These are phyloP conservation scores for Alexandromys fortis DNA, from an alignment of 2,113 vertebrate species.

Conservation along the genomic window DNA sequence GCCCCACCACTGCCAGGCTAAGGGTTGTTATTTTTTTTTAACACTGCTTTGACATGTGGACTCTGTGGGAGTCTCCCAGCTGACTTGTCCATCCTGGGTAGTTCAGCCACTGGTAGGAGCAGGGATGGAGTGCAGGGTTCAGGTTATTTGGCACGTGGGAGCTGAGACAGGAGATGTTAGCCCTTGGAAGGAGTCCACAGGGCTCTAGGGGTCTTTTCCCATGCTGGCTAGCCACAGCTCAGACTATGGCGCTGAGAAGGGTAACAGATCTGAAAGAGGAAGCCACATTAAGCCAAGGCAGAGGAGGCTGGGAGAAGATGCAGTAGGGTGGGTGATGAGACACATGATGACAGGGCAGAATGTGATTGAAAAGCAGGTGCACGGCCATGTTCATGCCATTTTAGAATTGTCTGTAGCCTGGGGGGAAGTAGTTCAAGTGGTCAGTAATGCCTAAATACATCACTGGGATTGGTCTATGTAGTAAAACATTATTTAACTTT, in stretches of 20 bases:
- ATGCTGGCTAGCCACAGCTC: not conserved
- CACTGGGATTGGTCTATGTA: accelerated
- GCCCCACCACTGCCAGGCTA: not conserved
- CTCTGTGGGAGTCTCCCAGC: not conserved
- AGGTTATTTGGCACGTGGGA: not conserved
- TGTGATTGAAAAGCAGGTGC: not conserved
- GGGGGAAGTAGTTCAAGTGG: not conserved
- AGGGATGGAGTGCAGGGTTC: accelerated
- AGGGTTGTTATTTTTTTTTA: not conserved
- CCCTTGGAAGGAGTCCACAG: accelerated
- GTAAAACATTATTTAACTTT: not conserved
- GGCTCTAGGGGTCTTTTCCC: not conserved
- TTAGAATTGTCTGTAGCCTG: not conserved
- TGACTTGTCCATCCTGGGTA: too few species aligned
- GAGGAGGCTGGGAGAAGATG: not conserved
- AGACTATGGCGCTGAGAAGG: not conserved
- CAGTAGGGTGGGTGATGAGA: not conserved
- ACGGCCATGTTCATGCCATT: not conserved
- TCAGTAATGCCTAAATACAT: not conserved
- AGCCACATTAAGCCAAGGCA: not conserved
- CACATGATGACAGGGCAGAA: not conserved
- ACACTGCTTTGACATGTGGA: not conserved
- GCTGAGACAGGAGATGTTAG: not conserved
- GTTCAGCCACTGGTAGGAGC: not conserved
- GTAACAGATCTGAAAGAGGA: not conserved